phyloP scores from a whole-genome alignment of 1,140 invertebrate species.

The Heliconius hewitsoni region DNA sequence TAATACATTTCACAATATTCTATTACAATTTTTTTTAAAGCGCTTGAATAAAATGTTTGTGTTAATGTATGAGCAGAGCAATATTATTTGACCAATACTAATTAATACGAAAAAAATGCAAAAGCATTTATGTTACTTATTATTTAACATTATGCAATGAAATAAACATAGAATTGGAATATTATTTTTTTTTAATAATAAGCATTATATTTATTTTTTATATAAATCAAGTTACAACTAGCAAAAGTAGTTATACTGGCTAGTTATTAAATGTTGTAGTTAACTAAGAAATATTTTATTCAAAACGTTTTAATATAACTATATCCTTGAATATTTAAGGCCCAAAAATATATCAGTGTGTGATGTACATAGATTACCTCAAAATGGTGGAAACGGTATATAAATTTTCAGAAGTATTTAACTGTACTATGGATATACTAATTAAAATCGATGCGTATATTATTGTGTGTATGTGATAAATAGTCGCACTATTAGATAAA shows the following conservation, averaged over 20 bases:
- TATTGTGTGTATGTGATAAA: constrained; percentile 31
- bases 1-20: too few species aligned
- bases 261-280: constrained; percentile 37
- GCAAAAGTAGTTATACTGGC: constrained; percentile 22
- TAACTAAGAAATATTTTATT: constrained; percentile 30
- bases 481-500: constrained; percentile 33
- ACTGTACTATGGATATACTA: constrained; percentile 14
- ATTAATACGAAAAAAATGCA: too few species aligned
- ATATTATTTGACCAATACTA: too few species aligned
- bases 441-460: constrained; percentile 32
- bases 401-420: constrained; percentile 30
- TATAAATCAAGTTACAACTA: constrained; percentile 36
- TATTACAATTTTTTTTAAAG: too few species aligned
- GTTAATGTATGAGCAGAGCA: too few species aligned
- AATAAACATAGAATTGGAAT: neutral
- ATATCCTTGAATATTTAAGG: constrained; percentile 21
- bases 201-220: neutral
- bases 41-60: too few species aligned
- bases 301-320: constrained; percentile 24
- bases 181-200: neutral
- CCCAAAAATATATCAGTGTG: constrained; percentile 33
- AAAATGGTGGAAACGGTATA: constrained; percentile 14
- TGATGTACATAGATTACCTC: constrained; percentile 36
- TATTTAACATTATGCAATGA: neutral
- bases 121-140: neutral